Conservation (phyloP, 2,797 vertebrate species). For the Emys orbicularis region DNA sequence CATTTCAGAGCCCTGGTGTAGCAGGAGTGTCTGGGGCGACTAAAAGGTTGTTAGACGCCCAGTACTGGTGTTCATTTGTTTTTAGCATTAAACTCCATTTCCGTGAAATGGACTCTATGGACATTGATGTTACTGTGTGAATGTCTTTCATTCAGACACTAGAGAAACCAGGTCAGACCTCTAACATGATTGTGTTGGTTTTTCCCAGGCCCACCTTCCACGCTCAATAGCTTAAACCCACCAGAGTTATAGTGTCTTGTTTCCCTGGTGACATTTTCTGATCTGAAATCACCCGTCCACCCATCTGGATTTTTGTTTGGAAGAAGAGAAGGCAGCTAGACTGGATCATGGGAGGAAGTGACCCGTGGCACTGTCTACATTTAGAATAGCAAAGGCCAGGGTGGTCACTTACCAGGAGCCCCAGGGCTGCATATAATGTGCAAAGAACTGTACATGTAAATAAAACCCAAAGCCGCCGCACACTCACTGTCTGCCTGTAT, state of each 20-base stretch:
- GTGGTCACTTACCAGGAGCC: no score
- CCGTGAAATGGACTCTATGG: neutral
- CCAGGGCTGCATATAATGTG: neutral
- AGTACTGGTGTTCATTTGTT: neutral
- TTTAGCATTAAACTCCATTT: neutral
- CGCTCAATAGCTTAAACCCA: neutral
- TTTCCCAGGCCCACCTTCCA: neutral
- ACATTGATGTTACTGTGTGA: neutral
- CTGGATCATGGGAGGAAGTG: neutral
- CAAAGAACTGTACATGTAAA: neutral
- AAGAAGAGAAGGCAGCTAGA: neutral
- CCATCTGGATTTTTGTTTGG: neutral
- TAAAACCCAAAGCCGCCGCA: neutral
- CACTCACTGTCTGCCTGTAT: neutral
- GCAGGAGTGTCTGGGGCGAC: neutral
- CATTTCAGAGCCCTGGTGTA: neutral
- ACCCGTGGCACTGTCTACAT: neutral
- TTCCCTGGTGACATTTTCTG: neutral
- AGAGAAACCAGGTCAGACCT: neutral
- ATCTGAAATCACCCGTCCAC: neutral
- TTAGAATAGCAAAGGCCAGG: no score
- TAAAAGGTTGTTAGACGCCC: neutral
- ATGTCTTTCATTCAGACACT: neutral
- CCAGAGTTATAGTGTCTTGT: neutral
- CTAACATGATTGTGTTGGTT: neutral